Evolutionary conservation across 1,140 invertebrate species (phyloP).

Genomic region (Adelges cooleyi): DNA sequence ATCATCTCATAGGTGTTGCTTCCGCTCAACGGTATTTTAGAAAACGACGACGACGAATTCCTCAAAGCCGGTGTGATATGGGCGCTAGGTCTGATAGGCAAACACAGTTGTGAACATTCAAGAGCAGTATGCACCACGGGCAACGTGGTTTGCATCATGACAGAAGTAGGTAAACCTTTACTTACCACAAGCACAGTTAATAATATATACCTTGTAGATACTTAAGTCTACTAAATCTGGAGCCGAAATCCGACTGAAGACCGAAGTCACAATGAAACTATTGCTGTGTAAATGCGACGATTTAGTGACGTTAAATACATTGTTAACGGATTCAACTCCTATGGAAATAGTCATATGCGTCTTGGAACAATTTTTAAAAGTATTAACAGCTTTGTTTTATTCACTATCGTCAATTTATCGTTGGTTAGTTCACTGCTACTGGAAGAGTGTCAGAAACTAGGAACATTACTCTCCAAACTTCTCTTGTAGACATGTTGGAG

Average conservation of each 20-base stretch:
- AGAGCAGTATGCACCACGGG: neutral
- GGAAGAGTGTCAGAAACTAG: too few species aligned
- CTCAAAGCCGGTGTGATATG: neutral
- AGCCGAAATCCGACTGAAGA: neutral
- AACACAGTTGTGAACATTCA: slow-evolving; percentile 6
- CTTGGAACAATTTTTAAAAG: neutral
- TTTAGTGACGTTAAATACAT: neutral
- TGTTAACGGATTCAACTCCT: neutral
- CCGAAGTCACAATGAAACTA: neutral
- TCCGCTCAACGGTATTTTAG: neutral
- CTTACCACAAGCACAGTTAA: too few species aligned
- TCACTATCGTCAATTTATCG: too few species aligned
- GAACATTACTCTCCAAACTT: too few species aligned
- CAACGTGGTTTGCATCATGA: neutral
- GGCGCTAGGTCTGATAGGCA: slow-evolving; percentile 9
- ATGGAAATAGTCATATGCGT: neutral
- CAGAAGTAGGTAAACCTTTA: neutral
- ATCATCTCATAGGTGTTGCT: neutral
- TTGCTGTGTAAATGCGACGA: slow-evolving; percentile 1
- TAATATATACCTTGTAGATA: too few species aligned
- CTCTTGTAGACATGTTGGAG: too few species aligned
- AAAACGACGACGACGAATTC: neutral
- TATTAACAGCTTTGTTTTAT: too few species aligned
- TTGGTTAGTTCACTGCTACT: too few species aligned
- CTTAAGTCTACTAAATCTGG: neutral